Percentiles rank a stretch among this genome's conserved stretches.
Conservation (phyloP, 2,888 invertebrate species). For the Tineola bisselliella region DNA sequence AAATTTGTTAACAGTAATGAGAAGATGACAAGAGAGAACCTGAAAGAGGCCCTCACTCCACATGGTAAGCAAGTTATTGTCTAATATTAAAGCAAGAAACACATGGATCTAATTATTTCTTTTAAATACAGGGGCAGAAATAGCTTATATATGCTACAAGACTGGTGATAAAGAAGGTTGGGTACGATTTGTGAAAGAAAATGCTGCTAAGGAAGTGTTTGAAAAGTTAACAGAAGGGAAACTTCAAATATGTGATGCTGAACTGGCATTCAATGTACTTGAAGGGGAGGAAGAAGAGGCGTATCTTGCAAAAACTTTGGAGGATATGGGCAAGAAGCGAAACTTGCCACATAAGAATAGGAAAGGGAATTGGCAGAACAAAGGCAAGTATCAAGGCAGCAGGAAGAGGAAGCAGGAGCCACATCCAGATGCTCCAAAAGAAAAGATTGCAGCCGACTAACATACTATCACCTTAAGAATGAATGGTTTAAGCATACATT, state of each 20-base stretch:
- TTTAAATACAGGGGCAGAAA: conserved; percentile 48
- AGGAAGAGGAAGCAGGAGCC: conserved; percentile 32
- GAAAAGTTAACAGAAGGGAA: conserved; percentile 73
- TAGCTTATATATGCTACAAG: conserved; percentile 81
- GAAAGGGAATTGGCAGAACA: conserved; percentile 18
- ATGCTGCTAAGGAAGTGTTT: conserved; percentile 72
- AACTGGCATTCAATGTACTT: conserved; percentile 65
- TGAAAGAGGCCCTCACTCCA: conserved; percentile 72
- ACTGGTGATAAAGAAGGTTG: conserved; percentile 79
- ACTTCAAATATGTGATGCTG: conserved; percentile 60
- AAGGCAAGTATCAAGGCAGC: conserved; percentile 32
- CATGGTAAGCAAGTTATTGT: background rate
- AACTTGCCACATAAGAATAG: conserved; percentile 52
- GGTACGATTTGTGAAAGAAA: conserved; percentile 75
- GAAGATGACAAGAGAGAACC: conserved; percentile 73
- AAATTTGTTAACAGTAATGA: conserved; percentile 73
- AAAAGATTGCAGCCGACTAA: background rate
- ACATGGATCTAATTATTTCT: background rate
- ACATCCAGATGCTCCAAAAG: background rate
- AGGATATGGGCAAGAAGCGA: conserved; percentile 68
- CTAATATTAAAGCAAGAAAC: too few relatives aligned
- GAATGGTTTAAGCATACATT: too few relatives aligned
- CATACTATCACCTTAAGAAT: background rate
- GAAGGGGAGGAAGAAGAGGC: conserved; percentile 78
- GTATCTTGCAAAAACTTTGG: conserved; percentile 71